Conservation (phyloP, 2,888 invertebrate species). For the Ommatoiulus sabulosus region DNA sequence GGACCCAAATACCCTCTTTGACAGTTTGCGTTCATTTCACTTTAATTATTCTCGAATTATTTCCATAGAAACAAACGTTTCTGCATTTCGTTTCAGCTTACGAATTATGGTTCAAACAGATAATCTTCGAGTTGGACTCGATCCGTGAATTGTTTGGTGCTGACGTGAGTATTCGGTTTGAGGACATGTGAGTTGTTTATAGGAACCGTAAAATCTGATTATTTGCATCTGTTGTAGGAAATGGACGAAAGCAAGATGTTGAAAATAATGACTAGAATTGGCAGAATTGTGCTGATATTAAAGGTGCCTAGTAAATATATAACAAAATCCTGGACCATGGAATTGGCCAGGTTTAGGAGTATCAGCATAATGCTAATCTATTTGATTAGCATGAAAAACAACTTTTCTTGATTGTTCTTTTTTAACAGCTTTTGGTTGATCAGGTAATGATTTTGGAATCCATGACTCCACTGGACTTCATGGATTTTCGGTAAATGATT, state of each 20-base stretch:
- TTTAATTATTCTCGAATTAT: too few relatives aligned
- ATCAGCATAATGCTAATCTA: background rate
- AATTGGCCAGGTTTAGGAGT: background rate
- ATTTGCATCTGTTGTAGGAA: constrained; percentile 68
- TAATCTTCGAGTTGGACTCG: constrained; percentile 96
- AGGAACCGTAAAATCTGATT: background rate
- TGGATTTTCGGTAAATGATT: constrained; percentile 81
- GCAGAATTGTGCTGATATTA: constrained; percentile 90
- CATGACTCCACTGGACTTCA: constrained; percentile 98
- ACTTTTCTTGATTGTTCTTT: constrained; percentile 37
- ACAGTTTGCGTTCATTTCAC: background rate
- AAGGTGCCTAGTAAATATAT: constrained; percentile 74
- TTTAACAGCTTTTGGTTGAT: constrained; percentile 86
- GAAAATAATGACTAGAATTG: constrained; percentile 90
- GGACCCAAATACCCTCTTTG: background rate
- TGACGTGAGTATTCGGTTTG: constrained; percentile 65
- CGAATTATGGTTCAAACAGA: constrained; percentile 99
- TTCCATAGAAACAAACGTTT: background rate
- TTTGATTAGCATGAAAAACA: constrained; percentile 8
- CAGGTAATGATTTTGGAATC: constrained; percentile 98
- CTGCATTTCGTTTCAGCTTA: constrained; percentile 78
- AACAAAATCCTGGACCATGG: background rate
- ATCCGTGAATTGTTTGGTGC: constrained; percentile 82
- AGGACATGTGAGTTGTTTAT: constrained; percentile 59
- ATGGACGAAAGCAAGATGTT: constrained; percentile 92